Conservation (phyloP, 92 coral and sea anemone species). For the Heliopora coerulea region DNA sequence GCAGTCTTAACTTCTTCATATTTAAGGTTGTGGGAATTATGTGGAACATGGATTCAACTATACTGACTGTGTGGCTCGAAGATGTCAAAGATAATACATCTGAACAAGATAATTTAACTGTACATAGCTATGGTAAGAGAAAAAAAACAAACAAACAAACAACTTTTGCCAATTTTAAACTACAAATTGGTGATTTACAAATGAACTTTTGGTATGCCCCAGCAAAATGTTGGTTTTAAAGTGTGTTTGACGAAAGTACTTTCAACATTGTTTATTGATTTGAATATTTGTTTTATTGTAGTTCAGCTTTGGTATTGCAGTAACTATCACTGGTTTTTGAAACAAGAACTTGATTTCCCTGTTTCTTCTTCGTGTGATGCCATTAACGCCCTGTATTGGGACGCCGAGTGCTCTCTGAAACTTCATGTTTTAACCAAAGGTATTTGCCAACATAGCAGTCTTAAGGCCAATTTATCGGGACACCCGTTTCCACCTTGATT, state of each 20-base stretch:
- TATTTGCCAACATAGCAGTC: constrained; percentile 22
- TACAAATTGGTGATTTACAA: too few species aligned
- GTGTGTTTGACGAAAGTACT: neutral
- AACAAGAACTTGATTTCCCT: constrained; percentile 78
- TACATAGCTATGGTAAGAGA: constrained; percentile 72
- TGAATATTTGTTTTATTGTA: constrained; percentile 40
- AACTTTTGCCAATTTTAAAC: too few species aligned
- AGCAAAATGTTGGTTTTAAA: too few species aligned
- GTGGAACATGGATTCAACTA: constrained; percentile 79
- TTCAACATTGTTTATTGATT: neutral
- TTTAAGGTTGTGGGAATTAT: constrained; percentile 79
- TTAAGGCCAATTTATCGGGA: too few species aligned
- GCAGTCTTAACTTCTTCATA: neutral
- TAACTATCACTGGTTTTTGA: constrained; percentile 97
- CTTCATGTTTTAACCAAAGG: constrained; percentile 74
- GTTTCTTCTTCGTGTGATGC: constrained; percentile 59
- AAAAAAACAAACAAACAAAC: too few species aligned
- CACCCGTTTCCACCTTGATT: too few species aligned
- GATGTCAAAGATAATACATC: constrained; percentile 49
- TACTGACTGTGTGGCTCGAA: constrained; percentile 72
- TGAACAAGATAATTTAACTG: constrained; percentile 41
- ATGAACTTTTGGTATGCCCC: too few species aligned
- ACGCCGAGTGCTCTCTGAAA: constrained; percentile 67
- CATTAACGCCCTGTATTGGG: constrained; percentile 73
- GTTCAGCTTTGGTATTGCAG: constrained; percentile 93